A percentile compares a stretch with the other conserved stretches of the same genome.
Evolutionary conservation across 2,888 invertebrate genomes (phyloP).

Genomic region (Amaurobius ferox): DNA sequence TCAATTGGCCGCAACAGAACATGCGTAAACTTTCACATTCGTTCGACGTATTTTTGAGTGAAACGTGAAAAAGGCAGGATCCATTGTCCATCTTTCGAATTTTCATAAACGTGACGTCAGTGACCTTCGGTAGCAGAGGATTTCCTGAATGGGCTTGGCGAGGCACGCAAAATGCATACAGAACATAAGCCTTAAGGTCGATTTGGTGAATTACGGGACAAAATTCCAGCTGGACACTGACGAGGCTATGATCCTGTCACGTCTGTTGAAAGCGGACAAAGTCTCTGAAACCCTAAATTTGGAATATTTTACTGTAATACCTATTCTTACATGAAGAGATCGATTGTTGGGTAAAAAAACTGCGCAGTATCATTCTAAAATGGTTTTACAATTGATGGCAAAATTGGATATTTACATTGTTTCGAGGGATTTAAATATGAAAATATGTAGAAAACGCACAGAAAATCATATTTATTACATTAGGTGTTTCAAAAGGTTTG

Average conservation of each 20-base stretch:
- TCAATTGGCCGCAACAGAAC: not conserved
- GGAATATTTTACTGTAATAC: not conserved
- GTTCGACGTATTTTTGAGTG: not conserved
- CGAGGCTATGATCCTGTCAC: conserved; percentile 15
- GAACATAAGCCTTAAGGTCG: conserved; percentile 1
- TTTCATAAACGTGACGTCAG: conserved; percentile 26
- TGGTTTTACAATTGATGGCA: too few species aligned
- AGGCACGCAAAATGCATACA: conserved; percentile 13
- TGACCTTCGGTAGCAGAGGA: not conserved
- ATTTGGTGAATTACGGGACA: conserved; percentile 10
- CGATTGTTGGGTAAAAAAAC: too few species aligned
- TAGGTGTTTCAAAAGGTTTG: too few species aligned
- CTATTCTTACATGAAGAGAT: too few species aligned
- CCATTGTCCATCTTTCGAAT: not conserved
- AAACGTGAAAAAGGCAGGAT: not conserved
- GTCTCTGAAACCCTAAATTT: not conserved
- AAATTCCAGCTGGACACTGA: not conserved
- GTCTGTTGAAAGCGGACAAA: not conserved
- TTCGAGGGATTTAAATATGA: too few species aligned
- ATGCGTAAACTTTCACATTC: not conserved
- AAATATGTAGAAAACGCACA: too few species aligned
- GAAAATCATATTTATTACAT: too few species aligned
- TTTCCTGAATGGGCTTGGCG: conserved; percentile 11
- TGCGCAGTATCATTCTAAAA: too few species aligned
- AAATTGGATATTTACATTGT: too few species aligned